Conservation (phyloP, 1,140 invertebrate genomes). For the Eurosta solidaginis region DNA sequence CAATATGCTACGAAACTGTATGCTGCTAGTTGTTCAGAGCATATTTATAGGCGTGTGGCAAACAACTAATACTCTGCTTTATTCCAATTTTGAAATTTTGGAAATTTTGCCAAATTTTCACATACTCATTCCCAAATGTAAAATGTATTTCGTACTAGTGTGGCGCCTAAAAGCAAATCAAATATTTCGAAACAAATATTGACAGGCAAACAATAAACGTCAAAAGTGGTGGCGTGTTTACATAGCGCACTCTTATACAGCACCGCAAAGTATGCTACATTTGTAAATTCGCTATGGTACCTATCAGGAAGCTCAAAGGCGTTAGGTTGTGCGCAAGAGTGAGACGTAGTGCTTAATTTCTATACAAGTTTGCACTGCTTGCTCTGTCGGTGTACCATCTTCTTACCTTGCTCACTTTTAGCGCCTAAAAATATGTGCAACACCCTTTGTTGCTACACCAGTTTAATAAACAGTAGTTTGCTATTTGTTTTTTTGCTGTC, state of each 20-base stretch:
- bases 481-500: not conserved
- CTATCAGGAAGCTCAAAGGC: too few species aligned
- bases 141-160: not conserved
- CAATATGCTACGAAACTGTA: too few species aligned
- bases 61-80: too few species aligned
- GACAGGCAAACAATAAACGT: slow-evolving; percentile 23
- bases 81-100: slow-evolving; percentile 20
- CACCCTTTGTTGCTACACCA: not conserved
- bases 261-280: not conserved
- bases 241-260: not conserved
- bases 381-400: not conserved
- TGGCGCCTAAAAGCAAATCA: slow-evolving; percentile 21
- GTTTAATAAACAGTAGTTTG: slow-evolving; percentile 9
- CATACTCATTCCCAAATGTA: not conserved
- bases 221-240: not conserved
- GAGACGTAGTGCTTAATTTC: not conserved
- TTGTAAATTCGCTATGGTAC: not conserved
- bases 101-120: slow-evolving; percentile 6
- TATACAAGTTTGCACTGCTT: not conserved
- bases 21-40: not conserved
- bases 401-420: slow-evolving; percentile 1
- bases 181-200: slow-evolving; percentile 25
- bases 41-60: not conserved
- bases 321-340: too few species aligned
- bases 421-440: slow-evolving; percentile 9